phyloP scores from a whole-genome alignment of 2,113 vertebrate species.

The Ptilorrhoa leucosticta region DNA sequence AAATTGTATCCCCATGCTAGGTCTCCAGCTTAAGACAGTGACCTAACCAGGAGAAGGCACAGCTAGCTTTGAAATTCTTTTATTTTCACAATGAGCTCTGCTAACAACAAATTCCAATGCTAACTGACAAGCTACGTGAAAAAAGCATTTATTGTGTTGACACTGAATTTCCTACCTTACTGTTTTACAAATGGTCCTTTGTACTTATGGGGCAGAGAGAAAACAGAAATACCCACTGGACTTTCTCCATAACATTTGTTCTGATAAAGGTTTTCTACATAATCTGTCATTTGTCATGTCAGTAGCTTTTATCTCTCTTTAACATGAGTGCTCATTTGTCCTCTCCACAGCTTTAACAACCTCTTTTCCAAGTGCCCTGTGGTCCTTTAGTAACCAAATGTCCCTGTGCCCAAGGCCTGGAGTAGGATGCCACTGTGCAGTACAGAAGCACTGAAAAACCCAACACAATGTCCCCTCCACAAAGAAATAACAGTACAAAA shows the following conservation, averaged over 20 bases:
- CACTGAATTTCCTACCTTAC: neutral
- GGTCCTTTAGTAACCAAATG: neutral
- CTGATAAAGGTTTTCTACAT: neutral
- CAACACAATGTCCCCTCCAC: neutral
- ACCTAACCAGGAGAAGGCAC: neutral
- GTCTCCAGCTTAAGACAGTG: neutral
- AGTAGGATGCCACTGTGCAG: neutral
- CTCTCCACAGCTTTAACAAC: neutral
- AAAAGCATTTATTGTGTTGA: neutral
- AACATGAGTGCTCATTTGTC: neutral
- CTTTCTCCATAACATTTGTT: neutral
- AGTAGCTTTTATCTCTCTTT: neutral
- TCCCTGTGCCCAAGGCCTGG: neutral
- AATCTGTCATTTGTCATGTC: neutral
- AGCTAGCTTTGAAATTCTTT: neutral
- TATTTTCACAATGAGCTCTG: neutral
- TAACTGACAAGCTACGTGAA: neutral
- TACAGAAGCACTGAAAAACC: neutral
- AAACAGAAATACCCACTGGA: neutral
- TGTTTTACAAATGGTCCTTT: neutral
- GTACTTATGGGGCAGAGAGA: neutral
- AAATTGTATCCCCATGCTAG: neutral
- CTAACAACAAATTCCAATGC: neutral
- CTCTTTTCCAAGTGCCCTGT: neutral
- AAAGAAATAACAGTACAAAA: neutral